Evolutionary conservation across 2,113 vertebrate species (phyloP), one percentile per base, ranked within the genome.

Genomic region (Fregetta grallaria): DNA sequence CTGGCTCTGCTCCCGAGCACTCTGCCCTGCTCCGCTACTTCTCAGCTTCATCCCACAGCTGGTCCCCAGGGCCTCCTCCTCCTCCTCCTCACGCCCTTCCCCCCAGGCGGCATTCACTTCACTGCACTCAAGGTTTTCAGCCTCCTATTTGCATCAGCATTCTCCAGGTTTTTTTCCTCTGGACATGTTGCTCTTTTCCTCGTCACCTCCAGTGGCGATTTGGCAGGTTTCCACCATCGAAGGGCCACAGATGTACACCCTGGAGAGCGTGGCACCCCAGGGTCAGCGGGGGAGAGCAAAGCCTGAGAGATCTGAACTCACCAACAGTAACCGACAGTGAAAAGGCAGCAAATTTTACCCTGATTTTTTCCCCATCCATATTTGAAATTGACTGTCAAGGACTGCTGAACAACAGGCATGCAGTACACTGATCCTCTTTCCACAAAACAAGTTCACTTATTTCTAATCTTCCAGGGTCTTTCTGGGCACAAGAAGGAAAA

Each of bases 251-350:
- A 38, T 17, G 47, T 21, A 27, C 15, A 49, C 18, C 53, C 63
- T 15, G 59, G 26, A n/a, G 17, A 4, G 5, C 13, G 6, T 1
- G 2, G 23, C 4, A 4, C 12, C 50, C 0, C 0, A 59, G 15
- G 32, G 47, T 30, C 30, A 45, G 36, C 3, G 0, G 1, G 6
- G 7, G 16, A 88, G 20, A 68, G 26, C 32, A 58, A 70, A 76
- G 25, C 30, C 30, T 26, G 18, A 82, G 52, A 72, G 29, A 65
- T 44, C 27, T 52, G 34, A 91, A 49, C 1, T 2, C 30, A 47
- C 7, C 27, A 73, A 56, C 7, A 36, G 13, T 9, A 15, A 55
- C 27, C 10, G 15, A 55, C 29, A 29, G 29, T 18, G 27, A 55
- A 55, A 30, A 55, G 52, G 27, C 30, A 76, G 14, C 15, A 61